Evolutionary conservation across 92 coral and sea anemone genomes (phyloP).

Genomic region (Pocillopora grandis): DNA sequence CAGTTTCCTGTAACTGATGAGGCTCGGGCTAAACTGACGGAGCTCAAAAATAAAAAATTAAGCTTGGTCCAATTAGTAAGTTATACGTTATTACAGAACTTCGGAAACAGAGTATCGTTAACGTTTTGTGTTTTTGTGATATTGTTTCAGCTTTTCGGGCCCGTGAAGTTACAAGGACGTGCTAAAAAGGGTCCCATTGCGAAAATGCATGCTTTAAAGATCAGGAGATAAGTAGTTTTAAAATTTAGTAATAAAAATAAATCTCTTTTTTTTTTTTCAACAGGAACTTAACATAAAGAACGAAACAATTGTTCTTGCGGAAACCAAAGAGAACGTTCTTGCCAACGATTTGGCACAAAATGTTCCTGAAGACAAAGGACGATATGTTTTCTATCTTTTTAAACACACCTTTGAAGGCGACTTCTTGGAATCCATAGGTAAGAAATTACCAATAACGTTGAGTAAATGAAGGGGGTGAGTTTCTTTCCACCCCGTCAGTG

Average conservation of each 20-base stretch:
- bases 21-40: conserved; percentile 67
- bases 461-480: too few relatives aligned
- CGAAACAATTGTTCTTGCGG: conserved; percentile 75
- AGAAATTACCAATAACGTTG: conserved; percentile 7
- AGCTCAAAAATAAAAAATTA: conserved; percentile 68
- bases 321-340: conserved; percentile 54
- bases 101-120: background rate
- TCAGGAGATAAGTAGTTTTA: too few relatives aligned
- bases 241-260: background rate
- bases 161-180: too few relatives aligned
- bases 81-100: background rate
- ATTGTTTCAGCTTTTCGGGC: too few relatives aligned
- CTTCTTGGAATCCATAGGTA: conserved; percentile 78
- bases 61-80: conserved; percentile 91
- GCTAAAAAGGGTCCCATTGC: too few relatives aligned
- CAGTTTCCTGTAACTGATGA: conserved; percentile 86
- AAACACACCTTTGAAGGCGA: conserved; percentile 97
- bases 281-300: conserved; percentile 80
- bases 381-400: conserved; percentile 87
- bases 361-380: conserved; percentile 74
- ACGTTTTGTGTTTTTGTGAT: background rate
- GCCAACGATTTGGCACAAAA: conserved; percentile 63
- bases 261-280: background rate
- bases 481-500: too few relatives aligned
- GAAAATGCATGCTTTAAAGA: too few relatives aligned